These are phyloP conservation scores for Cichladusa arquata DNA, from an alignment of 2,113 vertebrate species.

Conservation along the genomic window DNA sequence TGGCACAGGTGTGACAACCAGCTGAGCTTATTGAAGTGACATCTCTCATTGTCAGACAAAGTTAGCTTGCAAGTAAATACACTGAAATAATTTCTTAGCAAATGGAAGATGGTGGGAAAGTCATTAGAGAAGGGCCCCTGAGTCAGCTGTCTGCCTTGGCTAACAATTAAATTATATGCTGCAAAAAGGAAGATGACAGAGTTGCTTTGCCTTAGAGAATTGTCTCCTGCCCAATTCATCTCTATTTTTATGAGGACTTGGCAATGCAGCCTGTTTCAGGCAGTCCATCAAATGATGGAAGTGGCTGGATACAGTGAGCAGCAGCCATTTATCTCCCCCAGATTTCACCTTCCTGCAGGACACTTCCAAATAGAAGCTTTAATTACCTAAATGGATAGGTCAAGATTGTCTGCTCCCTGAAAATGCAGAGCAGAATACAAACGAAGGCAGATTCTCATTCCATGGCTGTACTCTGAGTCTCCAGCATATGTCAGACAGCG, in stretches of 20 bases:
- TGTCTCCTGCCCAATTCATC: constrained; percentile 73
- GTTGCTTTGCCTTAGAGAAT: constrained; percentile 76
- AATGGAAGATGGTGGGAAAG: constrained; percentile 49
- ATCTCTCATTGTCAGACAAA: constrained; percentile 63
- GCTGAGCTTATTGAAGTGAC: constrained; percentile 55
- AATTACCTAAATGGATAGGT: constrained; percentile 84
- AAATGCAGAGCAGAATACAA: constrained; percentile 76
- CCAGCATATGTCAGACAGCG: constrained; percentile 59
- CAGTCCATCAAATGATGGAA: constrained; percentile 77
- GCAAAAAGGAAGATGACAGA: constrained; percentile 75
- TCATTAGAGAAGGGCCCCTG: constrained; percentile 45
- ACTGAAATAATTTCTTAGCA: constrained; percentile 58
- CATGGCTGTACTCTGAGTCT: constrained; percentile 33
- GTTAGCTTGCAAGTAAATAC: constrained; percentile 68
- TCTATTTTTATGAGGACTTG: constrained; percentile 78
- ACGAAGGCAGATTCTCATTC: constrained; percentile 62
- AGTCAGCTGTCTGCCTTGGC: constrained; percentile 71
- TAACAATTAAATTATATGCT: constrained; percentile 79
- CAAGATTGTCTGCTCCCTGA: constrained; percentile 71
- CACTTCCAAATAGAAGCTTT: constrained; percentile 82
- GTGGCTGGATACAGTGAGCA: constrained; percentile 65
- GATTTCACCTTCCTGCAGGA: constrained; percentile 82
- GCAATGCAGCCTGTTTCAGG: constrained; percentile 71
- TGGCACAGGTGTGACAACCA: constrained; percentile 55
- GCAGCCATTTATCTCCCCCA: constrained; percentile 77